Conservation (phyloP, 1,140 invertebrate species). For the Drosophila tsacasi region DNA sequence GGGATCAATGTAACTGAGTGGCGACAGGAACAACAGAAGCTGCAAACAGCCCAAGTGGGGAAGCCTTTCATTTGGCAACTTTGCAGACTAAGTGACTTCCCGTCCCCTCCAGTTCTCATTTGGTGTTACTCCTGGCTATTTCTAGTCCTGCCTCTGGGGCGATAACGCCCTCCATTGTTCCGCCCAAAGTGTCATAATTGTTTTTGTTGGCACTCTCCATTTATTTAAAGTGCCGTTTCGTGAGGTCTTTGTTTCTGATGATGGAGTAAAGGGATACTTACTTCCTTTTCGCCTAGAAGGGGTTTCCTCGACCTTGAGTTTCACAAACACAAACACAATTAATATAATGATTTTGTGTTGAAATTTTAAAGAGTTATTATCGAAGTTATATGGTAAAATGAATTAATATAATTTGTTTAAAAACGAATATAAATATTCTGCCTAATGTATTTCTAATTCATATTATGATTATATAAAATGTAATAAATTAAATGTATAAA, state of each 20-base stretch:
- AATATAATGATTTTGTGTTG: neutral
- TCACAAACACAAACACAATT: neutral
- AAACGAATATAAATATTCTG: too few relatives aligned
- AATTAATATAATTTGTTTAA: too few relatives aligned
- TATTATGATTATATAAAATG: too few relatives aligned
- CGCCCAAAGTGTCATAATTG: slow-evolving; percentile 46
- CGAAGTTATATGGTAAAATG: neutral
- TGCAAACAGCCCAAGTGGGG: slow-evolving; percentile 37
- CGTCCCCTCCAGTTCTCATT: slow-evolving; percentile 5
- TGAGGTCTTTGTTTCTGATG: slow-evolving; percentile 36
- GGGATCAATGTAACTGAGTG: slow-evolving; percentile 61
- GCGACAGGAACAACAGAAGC: slow-evolving; percentile 40
- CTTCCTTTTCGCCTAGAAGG: neutral
- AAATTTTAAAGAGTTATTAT: neutral
- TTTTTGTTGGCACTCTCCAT: slow-evolving; percentile 43
- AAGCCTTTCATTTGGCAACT: slow-evolving; percentile 40
- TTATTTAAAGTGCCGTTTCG: slow-evolving; percentile 43
- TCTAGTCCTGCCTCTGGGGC: slow-evolving; percentile 19
- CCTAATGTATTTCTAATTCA: too few relatives aligned
- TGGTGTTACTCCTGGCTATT: slow-evolving; percentile 18
- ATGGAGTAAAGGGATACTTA: neutral
- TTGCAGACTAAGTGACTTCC: slow-evolving; percentile 28
- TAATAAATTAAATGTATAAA: too few relatives aligned
- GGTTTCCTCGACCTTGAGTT: neutral
- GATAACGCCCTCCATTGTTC: slow-evolving; percentile 34